phyloP scores from a whole-genome alignment of 2,888 invertebrate species.

The Rotaria sp. region DNA sequence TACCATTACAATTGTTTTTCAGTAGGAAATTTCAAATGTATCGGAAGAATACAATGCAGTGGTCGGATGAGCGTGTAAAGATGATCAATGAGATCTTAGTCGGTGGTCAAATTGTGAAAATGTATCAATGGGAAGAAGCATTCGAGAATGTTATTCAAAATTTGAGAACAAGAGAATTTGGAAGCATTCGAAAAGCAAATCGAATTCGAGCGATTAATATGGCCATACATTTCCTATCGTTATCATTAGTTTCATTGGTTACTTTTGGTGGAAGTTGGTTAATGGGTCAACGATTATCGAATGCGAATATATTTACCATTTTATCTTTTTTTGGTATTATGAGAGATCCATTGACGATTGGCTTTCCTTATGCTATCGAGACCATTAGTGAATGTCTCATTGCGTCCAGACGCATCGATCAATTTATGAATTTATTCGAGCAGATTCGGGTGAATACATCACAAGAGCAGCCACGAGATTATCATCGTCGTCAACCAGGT shows the following conservation, averaged over 20 bases:
- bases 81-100: slow-evolving; percentile 88
- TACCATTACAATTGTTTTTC: slow-evolving; percentile 42
- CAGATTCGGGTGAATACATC: neutral
- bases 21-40: slow-evolving; percentile 16
- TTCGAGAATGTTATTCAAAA: slow-evolving; percentile 72
- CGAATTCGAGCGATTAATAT: too few relatives aligned
- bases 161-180: slow-evolving; percentile 58
- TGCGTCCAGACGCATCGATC: too few relatives aligned
- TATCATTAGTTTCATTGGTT: too few relatives aligned
- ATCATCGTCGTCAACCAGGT: neutral
- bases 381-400: neutral
- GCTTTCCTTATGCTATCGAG: too few relatives aligned
- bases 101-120: slow-evolving; percentile 88
- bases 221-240: too few relatives aligned
- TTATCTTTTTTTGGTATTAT: too few relatives aligned
- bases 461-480: too few relatives aligned
- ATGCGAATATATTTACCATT: too few relatives aligned
- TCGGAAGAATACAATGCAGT: slow-evolving; percentile 17
- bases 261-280: slow-evolving; percentile 61
- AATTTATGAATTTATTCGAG: too few relatives aligned
- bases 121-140: slow-evolving; percentile 89
- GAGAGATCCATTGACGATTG: too few relatives aligned
- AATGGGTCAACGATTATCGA: slow-evolving; percentile 52
- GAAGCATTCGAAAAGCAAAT: too few relatives aligned
- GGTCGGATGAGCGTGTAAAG: slow-evolving; percentile 71